These are phyloP conservation scores for Drosophila athabasca DNA, from an alignment of 1,140 invertebrate genomes.

Conservation along the genomic window DNA sequence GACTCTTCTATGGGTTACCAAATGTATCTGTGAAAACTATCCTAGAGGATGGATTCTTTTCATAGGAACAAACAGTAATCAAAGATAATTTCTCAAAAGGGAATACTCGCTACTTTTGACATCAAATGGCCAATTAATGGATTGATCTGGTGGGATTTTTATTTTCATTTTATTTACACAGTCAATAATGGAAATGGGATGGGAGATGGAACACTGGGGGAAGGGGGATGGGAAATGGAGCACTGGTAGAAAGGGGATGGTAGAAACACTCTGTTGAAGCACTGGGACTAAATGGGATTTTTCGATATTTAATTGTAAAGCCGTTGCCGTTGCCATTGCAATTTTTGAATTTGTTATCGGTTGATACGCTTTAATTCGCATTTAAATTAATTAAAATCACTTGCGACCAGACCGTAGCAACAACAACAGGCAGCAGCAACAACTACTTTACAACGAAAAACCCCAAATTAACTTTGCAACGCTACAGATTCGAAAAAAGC, in stretches of 20 bases:
- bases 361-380: slow-evolving; percentile 75
- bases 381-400: slow-evolving; percentile 82
- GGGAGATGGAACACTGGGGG: too few species aligned
- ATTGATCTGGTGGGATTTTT: slow-evolving; percentile 12
- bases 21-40: too few species aligned
- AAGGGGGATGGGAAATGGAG: too few species aligned
- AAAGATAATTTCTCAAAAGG: background rate
- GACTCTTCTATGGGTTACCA: too few species aligned
- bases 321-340: slow-evolving; percentile 55
- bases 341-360: slow-evolving; percentile 77
- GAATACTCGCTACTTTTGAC: slow-evolving; percentile 4
- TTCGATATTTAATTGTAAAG: slow-evolving; percentile 66
- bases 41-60: background rate
- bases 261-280: background rate
- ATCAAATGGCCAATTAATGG: slow-evolving; percentile 49
- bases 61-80: background rate
- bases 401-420: slow-evolving; percentile 59
- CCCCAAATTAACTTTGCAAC: slow-evolving; percentile 77
- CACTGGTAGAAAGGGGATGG: too few species aligned
- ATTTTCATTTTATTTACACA: slow-evolving; percentile 24
- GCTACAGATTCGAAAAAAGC: slow-evolving; percentile 66
- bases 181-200: slow-evolving; percentile 11
- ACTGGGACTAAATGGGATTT: slow-evolving; percentile 21
- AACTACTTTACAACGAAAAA: slow-evolving; percentile 35
- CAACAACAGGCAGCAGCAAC: slow-evolving; percentile 28